phyloP scores from a whole-genome alignment of 2,113 vertebrate species.

The Crotalus helleri region DNA sequence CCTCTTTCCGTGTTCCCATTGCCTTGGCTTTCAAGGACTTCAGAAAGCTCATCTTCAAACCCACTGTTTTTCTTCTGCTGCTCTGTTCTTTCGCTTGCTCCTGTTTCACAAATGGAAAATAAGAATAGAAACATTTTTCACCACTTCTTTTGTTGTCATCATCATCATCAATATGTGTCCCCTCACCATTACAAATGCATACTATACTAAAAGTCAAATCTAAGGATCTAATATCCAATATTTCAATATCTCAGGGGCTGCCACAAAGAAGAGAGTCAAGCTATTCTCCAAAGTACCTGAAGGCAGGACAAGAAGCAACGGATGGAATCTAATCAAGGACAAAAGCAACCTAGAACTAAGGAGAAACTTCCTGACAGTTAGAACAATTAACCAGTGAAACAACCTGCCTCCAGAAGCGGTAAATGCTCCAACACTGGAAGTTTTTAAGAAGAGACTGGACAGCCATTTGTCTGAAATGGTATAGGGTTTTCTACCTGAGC shows the following conservation, averaged over 20 bases:
- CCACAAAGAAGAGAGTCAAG: not conserved
- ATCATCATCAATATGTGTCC: not conserved
- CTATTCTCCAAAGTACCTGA: not conserved
- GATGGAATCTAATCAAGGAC: not conserved
- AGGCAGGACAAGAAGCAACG: not conserved
- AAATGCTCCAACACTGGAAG: not conserved
- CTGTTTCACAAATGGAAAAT: constrained; percentile 54
- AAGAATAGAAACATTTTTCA: constrained; percentile 14
- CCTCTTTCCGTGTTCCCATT: constrained; percentile 58
- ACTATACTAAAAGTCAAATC: not conserved
- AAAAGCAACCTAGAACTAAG: not conserved
- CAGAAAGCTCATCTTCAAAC: constrained; percentile 65
- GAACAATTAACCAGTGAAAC: not conserved
- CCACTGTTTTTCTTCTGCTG: constrained; percentile 69
- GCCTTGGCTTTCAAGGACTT: constrained; percentile 63
- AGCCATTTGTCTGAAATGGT: not conserved
- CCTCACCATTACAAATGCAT: not conserved
- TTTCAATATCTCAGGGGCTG: not conserved
- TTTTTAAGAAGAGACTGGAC: not conserved
- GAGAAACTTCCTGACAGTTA: not conserved
- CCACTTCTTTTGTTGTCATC: not conserved
- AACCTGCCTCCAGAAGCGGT: not conserved
- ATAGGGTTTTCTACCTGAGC: not conserved
- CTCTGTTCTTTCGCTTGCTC: constrained; percentile 72
- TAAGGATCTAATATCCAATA: not conserved